These are phyloP conservation scores for Corella eumyota DNA, from an alignment of 23 tunicate species.

Conservation along the genomic window DNA sequence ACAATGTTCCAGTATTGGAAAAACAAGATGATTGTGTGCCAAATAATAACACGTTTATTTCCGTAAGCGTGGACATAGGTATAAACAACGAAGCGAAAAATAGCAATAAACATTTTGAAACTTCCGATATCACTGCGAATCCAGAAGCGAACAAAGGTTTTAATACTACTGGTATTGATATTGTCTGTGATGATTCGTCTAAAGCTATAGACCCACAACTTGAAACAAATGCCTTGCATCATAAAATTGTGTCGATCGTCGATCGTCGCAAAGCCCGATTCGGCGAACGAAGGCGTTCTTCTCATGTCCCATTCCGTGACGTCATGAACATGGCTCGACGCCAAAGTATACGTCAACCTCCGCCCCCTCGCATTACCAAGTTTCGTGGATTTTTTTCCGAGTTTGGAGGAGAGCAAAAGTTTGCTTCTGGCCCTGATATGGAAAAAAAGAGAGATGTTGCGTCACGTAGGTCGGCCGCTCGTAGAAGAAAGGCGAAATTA, in stretches of 20 bases:
- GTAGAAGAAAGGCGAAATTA: constrained; percentile 10
- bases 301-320: constrained; percentile 25
- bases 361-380: constrained; percentile 14
- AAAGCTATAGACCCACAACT: too few species aligned
- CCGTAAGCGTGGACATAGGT: too few species aligned
- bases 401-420: constrained; percentile 1
- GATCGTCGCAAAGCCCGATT: constrained; percentile 24
- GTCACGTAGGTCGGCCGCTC: constrained; percentile 6
- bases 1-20: too few species aligned
- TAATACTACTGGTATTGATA: too few species aligned
- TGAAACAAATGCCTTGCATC: too few species aligned
- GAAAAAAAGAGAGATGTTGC: constrained; percentile 16
- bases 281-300: constrained; percentile 22
- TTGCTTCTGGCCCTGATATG: neutral
- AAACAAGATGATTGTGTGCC: too few species aligned
- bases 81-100: too few species aligned
- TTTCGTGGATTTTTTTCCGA: constrained; percentile 18
- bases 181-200: too few species aligned
- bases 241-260: constrained; percentile 2
- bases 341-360: constrained; percentile 11
- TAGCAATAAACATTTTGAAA: too few species aligned
- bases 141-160: too few species aligned
- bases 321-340: constrained; percentile 27
- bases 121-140: too few species aligned
- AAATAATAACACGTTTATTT: too few species aligned